Evolutionary conservation across 53 echinoderm and acorn worm genomes (phyloP).

Genomic region (Apostichopus leukothele): DNA sequence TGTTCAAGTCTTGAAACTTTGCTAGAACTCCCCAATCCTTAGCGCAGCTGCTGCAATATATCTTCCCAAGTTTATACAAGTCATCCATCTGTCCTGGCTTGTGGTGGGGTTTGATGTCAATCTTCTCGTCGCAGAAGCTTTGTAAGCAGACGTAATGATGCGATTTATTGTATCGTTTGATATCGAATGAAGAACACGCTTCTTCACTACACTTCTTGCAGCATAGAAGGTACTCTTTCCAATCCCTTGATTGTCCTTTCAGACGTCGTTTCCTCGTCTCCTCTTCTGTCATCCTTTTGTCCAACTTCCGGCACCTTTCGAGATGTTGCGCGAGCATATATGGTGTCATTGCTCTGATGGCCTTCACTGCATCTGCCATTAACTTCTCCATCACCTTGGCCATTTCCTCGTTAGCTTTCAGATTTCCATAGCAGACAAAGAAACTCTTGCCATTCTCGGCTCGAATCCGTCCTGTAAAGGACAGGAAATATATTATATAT

Average conservation of each 20-base stretch:
- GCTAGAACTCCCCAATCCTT: constrained; percentile 64
- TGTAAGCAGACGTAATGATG: constrained; percentile 51
- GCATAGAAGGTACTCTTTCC: constrained; percentile 31
- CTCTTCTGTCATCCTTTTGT: constrained; percentile 14
- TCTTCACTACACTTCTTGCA: constrained; percentile 56
- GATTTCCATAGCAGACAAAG: constrained; percentile 61
- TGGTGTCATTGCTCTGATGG: constrained; percentile 14
- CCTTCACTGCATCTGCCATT: constrained; percentile 51
- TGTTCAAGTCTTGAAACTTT: constrained; percentile 28
- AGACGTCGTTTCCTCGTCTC: constrained; percentile 28
- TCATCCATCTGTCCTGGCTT: constrained; percentile 61
- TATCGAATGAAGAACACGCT: constrained; percentile 55
- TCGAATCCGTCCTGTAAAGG: constrained; percentile 57
- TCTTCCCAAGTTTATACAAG: constrained; percentile 50
- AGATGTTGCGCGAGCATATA: constrained; percentile 17
- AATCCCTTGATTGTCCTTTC: constrained; percentile 37
- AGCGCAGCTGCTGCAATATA: constrained; percentile 54
- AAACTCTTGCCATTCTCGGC: constrained; percentile 59
- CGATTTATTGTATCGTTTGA: constrained; percentile 53
- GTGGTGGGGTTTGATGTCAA: constrained; percentile 55
- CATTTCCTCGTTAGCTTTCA: constrained; percentile 50
- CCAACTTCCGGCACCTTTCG: constrained; percentile 10
- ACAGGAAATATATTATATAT: no score
- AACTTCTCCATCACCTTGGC: constrained; percentile 52
- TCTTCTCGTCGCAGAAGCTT: constrained; percentile 41